Base-by-base conservation (phyloP, 2,113 vertebrate genomes). In the Atrichornis clamosus region DNA sequence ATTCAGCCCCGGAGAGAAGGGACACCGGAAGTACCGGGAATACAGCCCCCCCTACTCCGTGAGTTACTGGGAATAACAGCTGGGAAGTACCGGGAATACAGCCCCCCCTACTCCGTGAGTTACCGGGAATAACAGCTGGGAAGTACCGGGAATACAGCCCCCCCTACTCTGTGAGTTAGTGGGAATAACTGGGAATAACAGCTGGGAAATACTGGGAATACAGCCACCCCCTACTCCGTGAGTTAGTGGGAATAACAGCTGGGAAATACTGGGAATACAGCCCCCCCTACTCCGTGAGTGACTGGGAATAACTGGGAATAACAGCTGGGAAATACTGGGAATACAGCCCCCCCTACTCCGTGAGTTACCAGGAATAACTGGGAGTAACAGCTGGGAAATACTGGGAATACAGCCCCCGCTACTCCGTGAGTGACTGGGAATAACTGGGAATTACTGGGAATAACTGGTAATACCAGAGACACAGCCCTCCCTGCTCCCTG, bases 71-170 rank as follows among this genome's bases (percentile, higher is more conserved):
- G 50, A 52, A 52, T 41, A 41, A 41, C 39, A 41, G 39, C 39
- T 41, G 39, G 99, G 53, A 99, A 99, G 52, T 99, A 99, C 91
- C 75, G 99, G 81, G 99, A 99, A 33, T 99, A 99, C 97, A 99
- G 99, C 73, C 99, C 99, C 3, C 98, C 98, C 6, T 99, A 99
- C 7, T 98, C 98, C 2, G 60, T 99, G 83, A 98, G 55, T 55
- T 7, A 26, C 49, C 27, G 27, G 50, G 50, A 52, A 52, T 41
- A 41, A 41, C 39, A 11, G 39, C 46, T 47, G 46, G 99, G 55
- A 99, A 99, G 52, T 99, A 99, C 92, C 74, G 99, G 82, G 99
- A 99, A 33, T 99, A 99, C 97, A 99, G 99, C 73, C 99, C 99
- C 3, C 98, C 98, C 6, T 99, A 99, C 7, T 98, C 98, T 2